Base-by-base conservation (phyloP, 2,113 vertebrate genomes). In the Rhineura floridana region DNA sequence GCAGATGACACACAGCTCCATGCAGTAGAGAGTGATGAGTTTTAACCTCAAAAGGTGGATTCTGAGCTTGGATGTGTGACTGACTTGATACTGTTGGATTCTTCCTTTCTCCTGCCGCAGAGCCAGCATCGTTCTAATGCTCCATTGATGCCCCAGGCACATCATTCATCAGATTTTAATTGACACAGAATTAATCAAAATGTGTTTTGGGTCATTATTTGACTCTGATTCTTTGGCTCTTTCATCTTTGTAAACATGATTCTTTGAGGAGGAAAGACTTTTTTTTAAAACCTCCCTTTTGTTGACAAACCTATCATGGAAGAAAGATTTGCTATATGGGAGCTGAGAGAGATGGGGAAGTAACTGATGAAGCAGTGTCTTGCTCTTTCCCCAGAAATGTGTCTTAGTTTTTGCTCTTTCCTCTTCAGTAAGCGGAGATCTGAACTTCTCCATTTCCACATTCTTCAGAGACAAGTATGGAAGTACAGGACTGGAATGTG, bases 1-100 rank as follows among this genome's bases (percentile, higher is more conserved):
- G 99, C 98, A 0, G 99, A 99, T 0, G 99, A 99, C 97, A 98
- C 98, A 2, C 98, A 99, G 90, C 98, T 99, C 85, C 98, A 99
- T 86, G 98, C 99, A 1, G 98, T 98, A 8, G 99, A 99, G 93
- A 99, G 98, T 1, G 98, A 99, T 63, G 99, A 99, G 91, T 98
- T 99, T 96, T 99, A 98, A 97, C 96, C 96, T 92, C 90, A 80
- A 79, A 92, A 96, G 93, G 95, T 95, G 95, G 80, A 95, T 78
- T 90, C 94, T 94, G 93, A 95, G 94, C 95, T 94, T 90, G 93
- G 94, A 94, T 89, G 93, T 95, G 90, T 96, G 96, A 95, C 94
- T 96, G 96, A 95, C 96, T n/a, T 95, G 95, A 95, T 96, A 94
- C 96, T 96, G 93, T 96, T 93, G 91, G 95, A 95, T 96, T 96